A percentile compares a stretch with the other conserved stretches of the same genome.
These are phyloP conservation scores for Heliconius aoede DNA, from an alignment of 2,888 invertebrate genomes.

Conservation along the genomic window DNA sequence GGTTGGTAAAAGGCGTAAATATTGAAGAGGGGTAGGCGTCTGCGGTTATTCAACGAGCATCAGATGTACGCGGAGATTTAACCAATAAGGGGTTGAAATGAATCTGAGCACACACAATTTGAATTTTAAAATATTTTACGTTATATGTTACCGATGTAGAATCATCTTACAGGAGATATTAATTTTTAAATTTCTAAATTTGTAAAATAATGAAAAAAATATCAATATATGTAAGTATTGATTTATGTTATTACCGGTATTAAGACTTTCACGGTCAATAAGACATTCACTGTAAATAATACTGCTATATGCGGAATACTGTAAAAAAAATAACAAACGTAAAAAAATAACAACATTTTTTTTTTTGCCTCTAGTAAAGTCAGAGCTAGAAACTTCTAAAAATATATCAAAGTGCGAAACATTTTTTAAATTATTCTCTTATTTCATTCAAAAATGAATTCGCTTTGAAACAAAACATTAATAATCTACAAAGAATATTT, in stretches of 20 bases:
- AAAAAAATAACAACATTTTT: no score
- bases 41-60: constrained; percentile 29
- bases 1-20: constrained; percentile 22
- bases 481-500: constrained; percentile 30
- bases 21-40: constrained; percentile 24
- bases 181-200: background rate
- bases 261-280: no score
- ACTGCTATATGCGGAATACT: no score
- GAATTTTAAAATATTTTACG: constrained; percentile 22
- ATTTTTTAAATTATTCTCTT: constrained; percentile 7
- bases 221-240: no score
- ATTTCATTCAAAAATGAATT: constrained; percentile 20
- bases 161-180: background rate
- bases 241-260: no score
- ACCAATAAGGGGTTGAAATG: constrained; percentile 26
- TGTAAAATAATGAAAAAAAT: no score
- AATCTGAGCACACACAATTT: constrained; percentile 25
- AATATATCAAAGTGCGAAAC: background rate
- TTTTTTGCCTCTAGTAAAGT: no score
- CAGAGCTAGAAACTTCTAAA: background rate
- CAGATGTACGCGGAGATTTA: constrained; percentile 27
- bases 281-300: no score
- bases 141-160: background rate
- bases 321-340: no score
- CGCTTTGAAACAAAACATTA: constrained; percentile 31